Evolutionary conservation across 2,113 vertebrate genomes (phyloP).

Genomic region (Dryoscopus gambensis): DNA sequence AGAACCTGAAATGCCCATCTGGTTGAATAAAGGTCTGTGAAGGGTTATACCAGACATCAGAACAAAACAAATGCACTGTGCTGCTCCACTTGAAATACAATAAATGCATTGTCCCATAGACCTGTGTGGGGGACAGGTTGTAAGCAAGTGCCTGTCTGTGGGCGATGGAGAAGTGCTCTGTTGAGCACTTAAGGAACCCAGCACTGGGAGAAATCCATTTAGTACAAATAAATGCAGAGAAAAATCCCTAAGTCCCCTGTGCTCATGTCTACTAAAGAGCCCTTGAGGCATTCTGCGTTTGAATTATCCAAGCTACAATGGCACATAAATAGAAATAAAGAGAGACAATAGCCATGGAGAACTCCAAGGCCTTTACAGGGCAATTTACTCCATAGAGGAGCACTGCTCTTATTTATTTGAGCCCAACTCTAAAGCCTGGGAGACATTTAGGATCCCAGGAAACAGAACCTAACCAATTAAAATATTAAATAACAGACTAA

Average conservation of each 20-base stretch:
- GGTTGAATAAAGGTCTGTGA: background rate
- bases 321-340: background rate
- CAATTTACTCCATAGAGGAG: background rate
- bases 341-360: background rate
- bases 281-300: background rate
- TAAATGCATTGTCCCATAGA: background rate
- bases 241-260: background rate
- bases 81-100: background rate
- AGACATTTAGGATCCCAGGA: background rate
- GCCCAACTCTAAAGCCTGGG: background rate
- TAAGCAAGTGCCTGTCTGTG: background rate
- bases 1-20: background rate
- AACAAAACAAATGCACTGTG: background rate
- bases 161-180: background rate
- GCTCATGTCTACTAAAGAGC: background rate
- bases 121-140: background rate
- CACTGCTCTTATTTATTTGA: background rate
- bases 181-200: background rate
- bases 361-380: background rate
- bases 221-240: background rate
- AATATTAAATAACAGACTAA: background rate
- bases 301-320: background rate
- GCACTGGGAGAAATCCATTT: background rate
- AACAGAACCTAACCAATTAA: background rate
- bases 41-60: background rate